phyloP scores from a whole-genome alignment of 1,140 invertebrate genomes.

The Ganaspis sp. region DNA sequence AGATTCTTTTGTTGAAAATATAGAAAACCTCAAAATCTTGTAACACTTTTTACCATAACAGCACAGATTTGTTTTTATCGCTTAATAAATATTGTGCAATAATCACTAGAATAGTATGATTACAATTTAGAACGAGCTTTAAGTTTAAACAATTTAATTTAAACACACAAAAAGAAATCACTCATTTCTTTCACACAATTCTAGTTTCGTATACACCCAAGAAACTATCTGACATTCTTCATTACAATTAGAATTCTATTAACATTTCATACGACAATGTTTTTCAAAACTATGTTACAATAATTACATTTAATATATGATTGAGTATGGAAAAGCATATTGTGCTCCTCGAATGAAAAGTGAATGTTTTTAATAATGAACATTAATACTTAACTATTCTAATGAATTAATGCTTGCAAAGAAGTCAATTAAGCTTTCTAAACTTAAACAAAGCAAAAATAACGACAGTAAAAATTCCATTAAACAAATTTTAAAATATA shows the following conservation, averaged over 20 bases:
- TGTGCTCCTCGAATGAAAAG: neutral
- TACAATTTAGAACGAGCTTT: slow-evolving; percentile 5
- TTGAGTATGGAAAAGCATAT: neutral
- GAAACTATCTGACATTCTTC: neutral
- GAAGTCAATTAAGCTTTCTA: no score
- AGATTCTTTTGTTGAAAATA: slow-evolving; percentile 23
- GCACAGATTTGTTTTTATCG: neutral
- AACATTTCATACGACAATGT: neutral
- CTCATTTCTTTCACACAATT: neutral
- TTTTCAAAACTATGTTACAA: neutral
- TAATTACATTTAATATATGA: neutral
- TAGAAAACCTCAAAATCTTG: slow-evolving; percentile 29
- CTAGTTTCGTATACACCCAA: neutral
- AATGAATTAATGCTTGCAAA: no score
- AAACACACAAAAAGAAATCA: slow-evolving; percentile 11
- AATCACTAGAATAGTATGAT: neutral
- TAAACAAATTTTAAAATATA: no score
- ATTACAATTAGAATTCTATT: neutral
- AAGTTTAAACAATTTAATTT: no score
- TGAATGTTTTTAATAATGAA: neutral
- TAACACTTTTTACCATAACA: slow-evolving; percentile 9
- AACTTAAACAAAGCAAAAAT: no score
- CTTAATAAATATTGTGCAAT: neutral
- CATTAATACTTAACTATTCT: no score
- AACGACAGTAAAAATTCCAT: no score